Evolutionary conservation across 2,888 invertebrate genomes (phyloP), one percentile per base, ranked within the genome.

Genomic region (Ectropis crepuscularia): DNA sequence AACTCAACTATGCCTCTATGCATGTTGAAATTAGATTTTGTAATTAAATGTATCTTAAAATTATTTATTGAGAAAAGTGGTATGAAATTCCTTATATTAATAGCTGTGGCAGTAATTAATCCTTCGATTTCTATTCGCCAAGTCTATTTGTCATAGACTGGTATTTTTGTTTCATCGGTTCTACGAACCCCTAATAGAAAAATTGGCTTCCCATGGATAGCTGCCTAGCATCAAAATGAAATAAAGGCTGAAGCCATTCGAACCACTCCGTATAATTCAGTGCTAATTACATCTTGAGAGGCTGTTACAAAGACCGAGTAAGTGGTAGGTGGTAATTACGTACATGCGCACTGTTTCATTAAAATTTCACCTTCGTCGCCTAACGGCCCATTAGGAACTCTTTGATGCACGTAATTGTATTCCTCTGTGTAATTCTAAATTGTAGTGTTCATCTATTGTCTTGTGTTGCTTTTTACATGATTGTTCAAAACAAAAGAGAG

Each of bases 351-450:
- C 71, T 77, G 81, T 85, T 85, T 84, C 86, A 86, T 88, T 88
- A 88, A 87, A 89, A 86, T 87, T 88, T 85, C 79, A 85, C 85
- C 82, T 85, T 79, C 67, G 55, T 71, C 74, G 74, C 71, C 74
- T 80, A 80, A 80, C 78, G 82, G 76, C 77, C 83, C 84, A 83
- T 87, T 86, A 87, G 70, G 68, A 80, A 80, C 80, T 81, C 84
- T 85, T 86, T 88, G 87, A 88, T 80, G 86, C 82, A 85, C 79
- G 77, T 85, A 86, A 87, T 88, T 85, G 82, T 82, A 75, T 80
- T 79, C 72, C 55, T 37, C 48, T 67, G 68, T 71, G 70, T 78
- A 79, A 77, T 77, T 76, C 67, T 75, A 77, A 80, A 50, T 78
- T 80, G 45, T 73, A 77, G 74, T 60, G 55, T 50, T 37, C 62